phyloP scores from a whole-genome alignment of 2,113 vertebrate genomes.

The Oryzias melastigma region DNA sequence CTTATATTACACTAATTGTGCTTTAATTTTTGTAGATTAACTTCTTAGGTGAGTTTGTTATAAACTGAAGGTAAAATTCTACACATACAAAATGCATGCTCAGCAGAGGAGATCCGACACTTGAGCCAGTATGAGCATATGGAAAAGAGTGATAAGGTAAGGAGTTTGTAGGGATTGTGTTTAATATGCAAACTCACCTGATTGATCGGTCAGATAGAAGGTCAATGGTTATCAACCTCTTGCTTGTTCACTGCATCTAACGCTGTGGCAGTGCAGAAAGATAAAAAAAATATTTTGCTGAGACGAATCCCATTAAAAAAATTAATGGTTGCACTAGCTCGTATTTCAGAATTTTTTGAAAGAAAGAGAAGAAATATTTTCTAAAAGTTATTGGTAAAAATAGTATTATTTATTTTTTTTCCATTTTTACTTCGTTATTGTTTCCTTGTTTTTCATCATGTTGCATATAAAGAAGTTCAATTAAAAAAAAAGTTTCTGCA shows the following conservation, averaged over 20 bases:
- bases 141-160: background rate
- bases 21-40: no score
- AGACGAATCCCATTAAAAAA: background rate
- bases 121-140: background rate
- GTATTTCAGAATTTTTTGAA: background rate
- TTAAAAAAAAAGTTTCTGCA: no score
- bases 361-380: no score
- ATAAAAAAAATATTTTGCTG: background rate
- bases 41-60: no score
- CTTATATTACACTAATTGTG: no score
- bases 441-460: no score
- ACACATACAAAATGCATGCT: background rate
- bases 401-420: no score
- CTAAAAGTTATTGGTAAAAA: no score
- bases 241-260: background rate
- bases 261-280: background rate
- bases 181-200: background rate
- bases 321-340: background rate
- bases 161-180: background rate
- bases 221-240: background rate
- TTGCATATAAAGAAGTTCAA: no score
- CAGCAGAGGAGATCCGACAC: no score
- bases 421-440: no score
- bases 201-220: conserved; percentile 1
- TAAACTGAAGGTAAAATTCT: background rate